phyloP scores from a whole-genome alignment of 2,888 invertebrate genomes.

The Caenorhabditis macrosperma region DNA sequence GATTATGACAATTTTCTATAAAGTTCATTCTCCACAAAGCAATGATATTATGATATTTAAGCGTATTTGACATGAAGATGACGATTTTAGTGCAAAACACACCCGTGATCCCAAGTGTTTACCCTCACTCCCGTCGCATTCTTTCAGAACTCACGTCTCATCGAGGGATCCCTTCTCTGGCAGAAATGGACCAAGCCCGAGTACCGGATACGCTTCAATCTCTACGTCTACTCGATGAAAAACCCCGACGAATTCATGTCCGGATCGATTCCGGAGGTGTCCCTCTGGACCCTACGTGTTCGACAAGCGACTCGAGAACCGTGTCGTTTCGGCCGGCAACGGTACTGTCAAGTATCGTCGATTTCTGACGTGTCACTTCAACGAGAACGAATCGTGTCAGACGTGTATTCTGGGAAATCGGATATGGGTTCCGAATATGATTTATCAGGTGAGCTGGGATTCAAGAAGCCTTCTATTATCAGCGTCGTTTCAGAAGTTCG shows the following conservation, averaged over 20 bases:
- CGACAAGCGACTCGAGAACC: constrained; percentile 75
- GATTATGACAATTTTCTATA: too few relatives aligned
- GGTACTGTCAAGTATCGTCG: constrained; percentile 75
- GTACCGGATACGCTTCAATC: constrained; percentile 72
- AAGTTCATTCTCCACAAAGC: too few relatives aligned
- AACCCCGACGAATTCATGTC: constrained; percentile 79
- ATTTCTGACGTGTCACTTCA: constrained; percentile 69
- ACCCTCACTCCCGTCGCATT: too few relatives aligned
- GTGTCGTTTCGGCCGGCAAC: constrained; percentile 72
- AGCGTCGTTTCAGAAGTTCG: constrained; percentile 72
- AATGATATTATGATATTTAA: too few relatives aligned
- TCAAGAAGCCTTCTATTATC: neutral
- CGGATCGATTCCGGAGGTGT: constrained; percentile 75
- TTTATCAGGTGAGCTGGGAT: constrained; percentile 67
- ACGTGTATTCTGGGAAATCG: constrained; percentile 78
- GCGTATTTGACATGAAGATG: too few relatives aligned
- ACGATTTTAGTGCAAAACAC: too few relatives aligned
- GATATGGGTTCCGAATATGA: constrained; percentile 77
- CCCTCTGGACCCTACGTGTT: constrained; percentile 79
- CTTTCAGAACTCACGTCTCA: constrained; percentile 71
- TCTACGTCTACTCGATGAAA: constrained; percentile 77
- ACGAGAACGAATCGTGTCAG: constrained; percentile 75
- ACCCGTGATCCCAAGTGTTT: too few relatives aligned
- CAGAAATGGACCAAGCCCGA: constrained; percentile 77
- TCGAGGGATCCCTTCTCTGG: constrained; percentile 70